phyloP scores from a whole-genome alignment of 2,888 invertebrate species.

The Apotomis capreana region DNA sequence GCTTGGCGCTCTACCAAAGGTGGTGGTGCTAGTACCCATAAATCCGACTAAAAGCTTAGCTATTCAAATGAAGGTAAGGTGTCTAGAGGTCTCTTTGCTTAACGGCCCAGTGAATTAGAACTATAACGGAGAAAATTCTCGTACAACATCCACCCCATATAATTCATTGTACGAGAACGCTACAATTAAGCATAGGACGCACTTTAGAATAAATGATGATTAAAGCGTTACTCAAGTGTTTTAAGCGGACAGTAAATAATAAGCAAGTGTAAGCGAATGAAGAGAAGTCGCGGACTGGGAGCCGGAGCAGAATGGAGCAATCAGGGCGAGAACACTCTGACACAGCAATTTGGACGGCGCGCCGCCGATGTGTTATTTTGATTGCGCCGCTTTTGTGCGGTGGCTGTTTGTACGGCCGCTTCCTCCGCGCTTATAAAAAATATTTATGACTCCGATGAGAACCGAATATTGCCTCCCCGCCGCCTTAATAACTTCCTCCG shows the following conservation, averaged over 20 bases:
- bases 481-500: conserved; percentile 60
- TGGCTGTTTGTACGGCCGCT: conserved; percentile 66
- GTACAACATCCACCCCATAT: neutral
- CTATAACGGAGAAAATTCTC: too few relatives aligned
- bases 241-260: conserved; percentile 53
- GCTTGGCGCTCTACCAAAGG: conserved; percentile 23
- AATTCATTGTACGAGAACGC: neutral
- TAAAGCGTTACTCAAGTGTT: conserved; percentile 9
- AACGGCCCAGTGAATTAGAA: too few relatives aligned
- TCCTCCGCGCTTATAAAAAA: conserved; percentile 66
- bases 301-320: conserved; percentile 77
- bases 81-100: neutral
- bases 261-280: conserved; percentile 67
- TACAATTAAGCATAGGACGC: neutral
- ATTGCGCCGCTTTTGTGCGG: conserved; percentile 75
- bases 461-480: conserved; percentile 60
- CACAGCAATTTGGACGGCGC: conserved; percentile 77
- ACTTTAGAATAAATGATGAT: conserved; percentile 12
- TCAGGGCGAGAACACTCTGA: conserved; percentile 79
- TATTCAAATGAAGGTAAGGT: neutral
- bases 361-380: conserved; percentile 77
- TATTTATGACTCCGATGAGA: conserved; percentile 65
- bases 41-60: conserved; percentile 1
- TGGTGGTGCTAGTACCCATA: neutral
- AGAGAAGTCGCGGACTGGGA: conserved; percentile 58